A percentile compares a stretch with the other conserved stretches of the same genome.
Evolutionary conservation across 2,797 vertebrate species (phyloP).

Genomic region (Gadopsis bispinosus): DNA sequence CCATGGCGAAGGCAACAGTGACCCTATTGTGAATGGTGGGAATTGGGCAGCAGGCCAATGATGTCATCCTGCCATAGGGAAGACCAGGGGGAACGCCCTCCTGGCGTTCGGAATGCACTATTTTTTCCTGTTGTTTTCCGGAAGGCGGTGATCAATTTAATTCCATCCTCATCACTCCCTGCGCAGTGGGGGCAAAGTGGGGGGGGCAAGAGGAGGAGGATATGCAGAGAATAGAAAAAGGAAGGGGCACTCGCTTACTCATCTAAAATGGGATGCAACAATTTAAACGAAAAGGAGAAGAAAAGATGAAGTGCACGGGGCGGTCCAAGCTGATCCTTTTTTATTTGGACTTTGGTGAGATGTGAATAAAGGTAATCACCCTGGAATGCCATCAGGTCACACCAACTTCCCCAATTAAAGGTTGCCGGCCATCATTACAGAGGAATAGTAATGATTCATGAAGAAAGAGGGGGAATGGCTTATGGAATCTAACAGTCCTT

Average conservation of each 20-base stretch:
- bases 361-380: conserved; percentile 74
- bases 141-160: conserved; percentile 80
- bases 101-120: conserved; percentile 77
- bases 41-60: conserved; percentile 83
- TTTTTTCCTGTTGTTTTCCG: conserved; percentile 80
- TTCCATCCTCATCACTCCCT: conserved; percentile 75
- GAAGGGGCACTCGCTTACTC: conserved; percentile 35
- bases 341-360: conserved; percentile 68
- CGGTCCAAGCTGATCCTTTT: conserved; percentile 53
- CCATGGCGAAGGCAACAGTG: conserved; percentile 78
- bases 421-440: conserved; percentile 66
- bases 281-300: conserved; percentile 36
- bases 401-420: conserved; percentile 73
- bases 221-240: conserved; percentile 53
- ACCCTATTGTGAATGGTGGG: conserved; percentile 82
- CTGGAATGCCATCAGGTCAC: conserved; percentile 73
- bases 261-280: conserved; percentile 45
- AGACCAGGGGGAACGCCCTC: conserved; percentile 79
- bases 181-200: conserved; percentile 26
- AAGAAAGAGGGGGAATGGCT: conserved; percentile 46
- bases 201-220: conserved; percentile 36
- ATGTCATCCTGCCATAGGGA: conserved; percentile 83
- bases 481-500: conserved; percentile 52
- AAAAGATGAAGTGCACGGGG: conserved; percentile 40
- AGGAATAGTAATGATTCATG: conserved; percentile 51